phyloP scores from a whole-genome alignment of 2,113 vertebrate species.

The Sorex fumeus region DNA sequence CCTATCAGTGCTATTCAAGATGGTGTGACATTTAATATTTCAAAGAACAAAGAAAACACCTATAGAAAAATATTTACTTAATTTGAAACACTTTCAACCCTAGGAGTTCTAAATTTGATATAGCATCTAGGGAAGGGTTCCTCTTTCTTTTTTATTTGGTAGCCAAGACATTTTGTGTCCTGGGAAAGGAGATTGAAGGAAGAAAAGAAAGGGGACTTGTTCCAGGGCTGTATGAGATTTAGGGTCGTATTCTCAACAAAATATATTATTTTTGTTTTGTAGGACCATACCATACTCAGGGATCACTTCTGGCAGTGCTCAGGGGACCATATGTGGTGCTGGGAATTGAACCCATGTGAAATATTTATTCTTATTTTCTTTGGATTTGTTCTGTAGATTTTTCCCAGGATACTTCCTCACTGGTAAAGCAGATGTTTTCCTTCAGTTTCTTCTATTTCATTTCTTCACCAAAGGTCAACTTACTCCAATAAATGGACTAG shows the following conservation, averaged over 20 bases:
- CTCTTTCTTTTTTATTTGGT: background rate
- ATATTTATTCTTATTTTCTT: background rate
- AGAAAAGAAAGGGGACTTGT: background rate
- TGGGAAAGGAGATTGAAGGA: no score
- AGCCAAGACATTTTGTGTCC: background rate
- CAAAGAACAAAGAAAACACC: conserved; percentile 25
- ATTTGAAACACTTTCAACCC: background rate
- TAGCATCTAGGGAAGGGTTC: background rate
- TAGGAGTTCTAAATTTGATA: conserved; percentile 36
- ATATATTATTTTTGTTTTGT: no score
- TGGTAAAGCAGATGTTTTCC: background rate
- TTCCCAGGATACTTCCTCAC: background rate
- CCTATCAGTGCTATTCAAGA: background rate
- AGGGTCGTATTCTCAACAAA: background rate
- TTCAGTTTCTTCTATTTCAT: conserved; percentile 2
- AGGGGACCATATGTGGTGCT: no score
- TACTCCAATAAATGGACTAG: background rate
- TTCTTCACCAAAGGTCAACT: background rate
- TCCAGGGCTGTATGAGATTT: background rate
- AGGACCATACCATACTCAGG: no score
- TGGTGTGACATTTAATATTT: background rate
- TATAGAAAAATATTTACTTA: conserved; percentile 48
- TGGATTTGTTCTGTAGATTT: background rate
- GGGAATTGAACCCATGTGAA: background rate
- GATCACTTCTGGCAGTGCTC: no score